Evolutionary conservation across 1,140 invertebrate species (phyloP).

Genomic region (Mylabris phalerata): DNA sequence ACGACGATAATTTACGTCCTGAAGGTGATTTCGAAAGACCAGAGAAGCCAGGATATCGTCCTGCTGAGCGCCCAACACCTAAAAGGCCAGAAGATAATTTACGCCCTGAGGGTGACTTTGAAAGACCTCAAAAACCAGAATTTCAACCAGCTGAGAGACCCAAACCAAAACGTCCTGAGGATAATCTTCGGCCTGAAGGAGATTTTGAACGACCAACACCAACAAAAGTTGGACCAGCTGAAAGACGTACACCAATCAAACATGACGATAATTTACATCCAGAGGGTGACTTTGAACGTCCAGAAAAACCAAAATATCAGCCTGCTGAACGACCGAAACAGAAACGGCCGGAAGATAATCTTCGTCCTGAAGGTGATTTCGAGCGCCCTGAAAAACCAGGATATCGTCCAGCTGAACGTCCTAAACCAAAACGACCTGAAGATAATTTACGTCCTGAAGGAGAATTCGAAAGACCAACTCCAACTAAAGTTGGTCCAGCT

Average conservation of each 20-base stretch:
- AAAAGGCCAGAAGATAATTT: conserved; percentile 58
- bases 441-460: conserved; percentile 13
- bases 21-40: conserved; percentile 54
- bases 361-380: conserved; percentile 54
- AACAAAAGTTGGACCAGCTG: conserved; percentile 45
- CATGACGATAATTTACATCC: conserved; percentile 50
- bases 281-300: conserved; percentile 53
- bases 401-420: conserved; percentile 45
- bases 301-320: conserved; percentile 41
- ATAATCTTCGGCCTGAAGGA: conserved; percentile 53
- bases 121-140: conserved; percentile 42
- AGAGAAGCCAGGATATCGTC: conserved; percentile 39
- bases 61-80: conserved; percentile 42
- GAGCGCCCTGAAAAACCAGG: conserved; percentile 41
- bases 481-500: conserved; percentile 30
- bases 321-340: conserved; percentile 43
- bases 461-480: conserved; percentile 49
- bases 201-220: conserved; percentile 48
- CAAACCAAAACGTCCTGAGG: conserved; percentile 36
- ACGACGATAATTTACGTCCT: conserved; percentile 44
- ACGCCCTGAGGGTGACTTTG: conserved; percentile 53
- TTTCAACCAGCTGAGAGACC: conserved; percentile 47
- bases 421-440: conserved; percentile 39
- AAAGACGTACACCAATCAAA: conserved; percentile 50
- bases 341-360: conserved; percentile 48